These are phyloP conservation scores for Polymixis flavicincta DNA, from an alignment of 2,888 invertebrate species.

Conservation along the genomic window DNA sequence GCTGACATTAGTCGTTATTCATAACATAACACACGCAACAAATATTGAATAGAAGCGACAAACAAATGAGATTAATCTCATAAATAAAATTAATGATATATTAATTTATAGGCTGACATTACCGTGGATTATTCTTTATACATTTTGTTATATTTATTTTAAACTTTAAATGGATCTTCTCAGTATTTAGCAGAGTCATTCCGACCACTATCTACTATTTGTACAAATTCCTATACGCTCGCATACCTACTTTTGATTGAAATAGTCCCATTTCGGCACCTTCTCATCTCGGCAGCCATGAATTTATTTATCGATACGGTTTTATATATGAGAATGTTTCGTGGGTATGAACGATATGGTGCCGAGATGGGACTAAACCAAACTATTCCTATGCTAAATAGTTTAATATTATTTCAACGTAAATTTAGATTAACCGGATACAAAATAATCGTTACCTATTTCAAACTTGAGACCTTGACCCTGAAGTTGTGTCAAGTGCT, in stretches of 20 bases:
- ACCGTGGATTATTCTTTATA: neutral
- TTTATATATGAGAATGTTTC: too few relatives aligned
- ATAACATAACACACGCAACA: slow-evolving; percentile 5
- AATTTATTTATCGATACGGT: too few relatives aligned
- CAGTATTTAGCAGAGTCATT: neutral
- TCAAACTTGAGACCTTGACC: slow-evolving; percentile 1
- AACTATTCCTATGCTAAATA: neutral
- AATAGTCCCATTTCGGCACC: too few relatives aligned
- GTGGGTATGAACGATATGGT: too few relatives aligned
- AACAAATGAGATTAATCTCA: neutral
- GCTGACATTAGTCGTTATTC: slow-evolving; percentile 25
- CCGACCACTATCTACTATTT: neutral
- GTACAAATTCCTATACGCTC: neutral
- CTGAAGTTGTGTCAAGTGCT: neutral
- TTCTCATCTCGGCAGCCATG: too few relatives aligned
- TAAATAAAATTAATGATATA: slow-evolving; percentile 18
- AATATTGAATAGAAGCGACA: slow-evolving; percentile 16
- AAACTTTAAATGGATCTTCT: neutral
- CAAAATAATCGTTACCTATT: neutral
- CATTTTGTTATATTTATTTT: neutral
- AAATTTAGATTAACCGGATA: neutral
- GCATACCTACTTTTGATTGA: neutral
- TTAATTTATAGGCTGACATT: slow-evolving; percentile 5
- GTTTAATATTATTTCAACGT: neutral
- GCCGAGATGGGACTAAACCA: too few relatives aligned